Percentiles rank a stretch among this genome's conserved stretches.
Conservation (phyloP, 2,113 vertebrate genomes). For the Protobothrops mucrosquamatus region DNA sequence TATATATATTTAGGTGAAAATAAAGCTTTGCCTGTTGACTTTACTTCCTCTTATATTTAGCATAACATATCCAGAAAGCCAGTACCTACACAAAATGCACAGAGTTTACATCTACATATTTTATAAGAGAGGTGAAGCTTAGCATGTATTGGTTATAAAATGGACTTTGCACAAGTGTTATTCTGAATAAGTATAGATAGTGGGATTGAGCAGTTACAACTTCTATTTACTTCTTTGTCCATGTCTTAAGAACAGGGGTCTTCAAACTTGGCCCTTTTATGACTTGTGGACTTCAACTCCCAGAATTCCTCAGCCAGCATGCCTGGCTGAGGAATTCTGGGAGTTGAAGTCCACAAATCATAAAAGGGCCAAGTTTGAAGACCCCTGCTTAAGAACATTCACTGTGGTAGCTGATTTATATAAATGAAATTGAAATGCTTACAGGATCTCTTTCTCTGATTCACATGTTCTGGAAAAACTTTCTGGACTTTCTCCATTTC, state of each 20-base stretch:
- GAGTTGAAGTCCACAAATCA: no score
- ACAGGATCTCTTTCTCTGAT: neutral
- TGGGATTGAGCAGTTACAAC: neutral
- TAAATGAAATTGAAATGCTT: neutral
- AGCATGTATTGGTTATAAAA: neutral
- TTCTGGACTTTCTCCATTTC: neutral
- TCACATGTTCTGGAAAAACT: neutral
- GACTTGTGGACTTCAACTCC: no score
- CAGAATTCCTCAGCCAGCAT: no score
- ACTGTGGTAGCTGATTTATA: neutral
- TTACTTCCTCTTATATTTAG: neutral
- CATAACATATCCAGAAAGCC: neutral
- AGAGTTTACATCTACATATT: neutral
- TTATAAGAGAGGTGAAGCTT: neutral
- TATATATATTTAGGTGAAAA: neutral
- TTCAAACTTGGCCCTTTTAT: no score
- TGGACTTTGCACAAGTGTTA: neutral
- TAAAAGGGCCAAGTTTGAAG: no score
- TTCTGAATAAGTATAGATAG: neutral
- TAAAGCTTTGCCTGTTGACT: neutral
- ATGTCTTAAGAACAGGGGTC: neutral
- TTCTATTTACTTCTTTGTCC: neutral
- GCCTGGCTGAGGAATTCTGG: no score
- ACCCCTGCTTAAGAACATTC: neutral
- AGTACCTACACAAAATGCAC: neutral